phyloP scores from a whole-genome alignment of 2,113 vertebrate species.

The Riparia riparia region DNA sequence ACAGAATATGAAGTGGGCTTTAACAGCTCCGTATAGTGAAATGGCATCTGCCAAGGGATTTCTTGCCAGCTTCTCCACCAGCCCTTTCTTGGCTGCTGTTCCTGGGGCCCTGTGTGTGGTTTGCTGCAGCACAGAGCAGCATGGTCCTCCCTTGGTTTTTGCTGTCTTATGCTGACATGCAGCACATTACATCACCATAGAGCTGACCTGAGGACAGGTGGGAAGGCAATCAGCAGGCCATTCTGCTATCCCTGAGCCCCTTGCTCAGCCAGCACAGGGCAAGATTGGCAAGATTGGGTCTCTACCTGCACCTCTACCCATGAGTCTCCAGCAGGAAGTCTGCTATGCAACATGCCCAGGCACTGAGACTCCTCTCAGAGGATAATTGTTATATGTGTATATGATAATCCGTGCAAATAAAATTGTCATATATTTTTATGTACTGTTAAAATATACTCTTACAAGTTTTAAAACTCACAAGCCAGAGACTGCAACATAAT shows the following conservation, averaged over 20 bases:
- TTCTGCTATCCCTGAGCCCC: neutral
- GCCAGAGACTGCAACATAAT: too few species aligned
- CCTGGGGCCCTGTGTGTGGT: neutral
- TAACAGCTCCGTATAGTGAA: accelerated
- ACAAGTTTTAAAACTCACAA: too few species aligned
- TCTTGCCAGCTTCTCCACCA: neutral
- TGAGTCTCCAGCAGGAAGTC: neutral
- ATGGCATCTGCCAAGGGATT: neutral
- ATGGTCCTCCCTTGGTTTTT: neutral
- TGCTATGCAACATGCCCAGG: neutral
- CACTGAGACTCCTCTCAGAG: neutral
- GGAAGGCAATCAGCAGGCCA: neutral
- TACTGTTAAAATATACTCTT: too few species aligned
- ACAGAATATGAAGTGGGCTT: neutral
- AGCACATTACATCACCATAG: accelerated
- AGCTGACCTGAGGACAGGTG: neutral
- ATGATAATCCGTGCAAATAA: too few species aligned
- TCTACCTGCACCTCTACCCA: neutral
- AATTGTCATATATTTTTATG: too few species aligned
- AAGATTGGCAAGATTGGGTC: neutral
- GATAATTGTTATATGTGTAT: too few species aligned
- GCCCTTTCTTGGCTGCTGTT: neutral
- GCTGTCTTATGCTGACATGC: accelerated
- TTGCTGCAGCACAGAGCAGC: neutral
- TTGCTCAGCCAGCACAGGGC: neutral